Evolutionary conservation across 2,113 vertebrate genomes (phyloP).

Genomic region (Otolemur garnettii): DNA sequence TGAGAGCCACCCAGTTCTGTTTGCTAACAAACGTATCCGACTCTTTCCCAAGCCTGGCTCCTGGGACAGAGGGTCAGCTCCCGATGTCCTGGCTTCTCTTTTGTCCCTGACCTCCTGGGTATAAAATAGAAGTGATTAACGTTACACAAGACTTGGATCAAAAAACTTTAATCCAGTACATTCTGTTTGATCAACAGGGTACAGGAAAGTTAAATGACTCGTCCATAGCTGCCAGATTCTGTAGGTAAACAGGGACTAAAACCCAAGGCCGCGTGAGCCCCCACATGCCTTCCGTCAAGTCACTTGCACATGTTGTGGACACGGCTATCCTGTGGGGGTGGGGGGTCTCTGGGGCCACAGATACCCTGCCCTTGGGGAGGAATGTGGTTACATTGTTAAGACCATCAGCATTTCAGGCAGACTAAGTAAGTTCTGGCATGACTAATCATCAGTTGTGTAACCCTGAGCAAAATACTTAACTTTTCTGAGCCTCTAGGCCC

Average conservation of each 20-base stretch:
- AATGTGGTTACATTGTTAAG: not conserved
- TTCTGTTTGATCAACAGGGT: conserved; percentile 53
- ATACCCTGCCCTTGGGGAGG: not conserved
- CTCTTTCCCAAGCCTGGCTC: not conserved
- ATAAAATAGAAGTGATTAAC: conserved; percentile 49
- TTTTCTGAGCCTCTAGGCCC: not conserved
- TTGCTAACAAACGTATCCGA: not conserved
- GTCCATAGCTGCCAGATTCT: not conserved
- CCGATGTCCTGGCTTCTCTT: not conserved
- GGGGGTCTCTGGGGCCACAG: not conserved
- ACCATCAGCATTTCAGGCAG: not conserved
- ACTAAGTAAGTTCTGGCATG: not conserved
- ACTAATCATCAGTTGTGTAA: not conserved
- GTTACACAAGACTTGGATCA: conserved; percentile 26
- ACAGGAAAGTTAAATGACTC: conserved; percentile 34
- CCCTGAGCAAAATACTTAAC: conserved; percentile 15
- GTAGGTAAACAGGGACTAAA: not conserved
- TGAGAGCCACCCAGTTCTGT: not conserved
- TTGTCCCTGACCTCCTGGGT: not conserved
- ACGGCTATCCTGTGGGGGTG: not conserved
- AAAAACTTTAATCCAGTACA: conserved; percentile 39
- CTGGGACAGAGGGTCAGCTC: not conserved
- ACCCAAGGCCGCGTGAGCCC: not conserved
- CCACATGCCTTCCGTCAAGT: not conserved
- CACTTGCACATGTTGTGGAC: not conserved